phyloP scores from a whole-genome alignment of 2,888 invertebrate species.

The Auanema freiburgensis region DNA sequence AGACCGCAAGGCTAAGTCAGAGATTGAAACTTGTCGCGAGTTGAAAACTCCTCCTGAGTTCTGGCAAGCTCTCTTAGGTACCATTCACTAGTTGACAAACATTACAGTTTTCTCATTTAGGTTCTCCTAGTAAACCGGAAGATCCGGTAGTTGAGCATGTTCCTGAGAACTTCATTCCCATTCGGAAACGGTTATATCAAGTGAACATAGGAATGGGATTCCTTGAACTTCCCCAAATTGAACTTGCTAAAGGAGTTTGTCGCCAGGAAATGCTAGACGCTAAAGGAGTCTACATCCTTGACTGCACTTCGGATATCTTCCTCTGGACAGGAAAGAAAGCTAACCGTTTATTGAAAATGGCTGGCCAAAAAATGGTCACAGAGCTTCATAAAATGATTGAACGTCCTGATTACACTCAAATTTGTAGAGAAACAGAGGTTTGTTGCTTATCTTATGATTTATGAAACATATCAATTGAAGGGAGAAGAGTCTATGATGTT shows the following conservation, averaged over 20 bases:
- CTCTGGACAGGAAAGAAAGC: constrained; percentile 90
- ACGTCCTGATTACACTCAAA: constrained; percentile 81
- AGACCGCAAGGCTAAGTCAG: constrained; percentile 91
- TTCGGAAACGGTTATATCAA: constrained; percentile 51
- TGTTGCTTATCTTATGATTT: background rate
- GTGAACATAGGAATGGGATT: constrained; percentile 98
- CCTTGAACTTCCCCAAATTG: constrained; percentile 88
- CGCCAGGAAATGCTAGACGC: constrained; percentile 77
- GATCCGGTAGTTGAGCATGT: constrained; percentile 72
- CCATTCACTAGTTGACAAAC: constrained; percentile 38
- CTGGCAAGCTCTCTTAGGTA: constrained; percentile 80
- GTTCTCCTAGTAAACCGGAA: constrained; percentile 40
- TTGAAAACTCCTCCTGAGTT: constrained; percentile 83
- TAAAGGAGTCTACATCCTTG: constrained; percentile 91
- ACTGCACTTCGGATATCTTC: constrained; percentile 77
- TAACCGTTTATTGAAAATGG: constrained; percentile 72
- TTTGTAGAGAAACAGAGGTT: constrained; percentile 66
- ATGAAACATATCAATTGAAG: constrained; percentile 10
- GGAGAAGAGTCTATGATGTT: constrained; percentile 75
- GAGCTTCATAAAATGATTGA: constrained; percentile 91
- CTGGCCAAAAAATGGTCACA: constrained; percentile 57
- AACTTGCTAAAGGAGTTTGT: constrained; percentile 47
- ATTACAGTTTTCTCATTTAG: constrained; percentile 10
- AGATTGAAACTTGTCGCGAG: constrained; percentile 81
- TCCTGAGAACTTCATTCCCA: constrained; percentile 50